A percentile compares a stretch with the other conserved stretches of the same genome.
Conservation (phyloP, 2,888 invertebrate species). For the Selenia dentaria region DNA sequence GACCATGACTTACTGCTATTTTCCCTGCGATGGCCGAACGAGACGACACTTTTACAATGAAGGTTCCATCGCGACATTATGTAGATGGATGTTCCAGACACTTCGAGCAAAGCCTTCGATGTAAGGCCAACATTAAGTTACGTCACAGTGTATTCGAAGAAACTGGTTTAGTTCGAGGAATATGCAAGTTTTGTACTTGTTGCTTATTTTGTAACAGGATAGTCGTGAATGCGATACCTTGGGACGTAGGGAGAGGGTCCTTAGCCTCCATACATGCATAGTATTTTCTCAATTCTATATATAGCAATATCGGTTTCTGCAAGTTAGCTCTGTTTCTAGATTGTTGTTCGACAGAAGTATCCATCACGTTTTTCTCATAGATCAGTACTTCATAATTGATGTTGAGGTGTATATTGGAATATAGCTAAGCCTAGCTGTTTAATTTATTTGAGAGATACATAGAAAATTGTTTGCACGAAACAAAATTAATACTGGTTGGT, state of each 20-base stretch:
- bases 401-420: no score
- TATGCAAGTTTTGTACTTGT: conserved; percentile 31
- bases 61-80: conserved; percentile 2
- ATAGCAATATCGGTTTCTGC: no score
- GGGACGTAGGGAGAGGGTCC: background rate
- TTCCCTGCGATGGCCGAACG: background rate
- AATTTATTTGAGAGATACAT: no score
- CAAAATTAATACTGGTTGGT: no score
- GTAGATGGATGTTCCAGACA: background rate
- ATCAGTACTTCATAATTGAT: no score
- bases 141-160: background rate
- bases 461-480: no score
- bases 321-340: no score
- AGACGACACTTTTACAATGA: background rate
- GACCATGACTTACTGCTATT: conserved; percentile 10
- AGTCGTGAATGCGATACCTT: conserved; percentile 4
- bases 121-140: conserved; percentile 8
- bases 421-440: no score
- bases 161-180: conserved; percentile 30
- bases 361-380: no score
- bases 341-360: no score
- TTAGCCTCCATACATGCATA: background rate
- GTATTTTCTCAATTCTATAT: background rate
- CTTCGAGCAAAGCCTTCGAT: conserved; percentile 4
- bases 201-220: conserved; percentile 29